Evolutionary conservation across 2,113 vertebrate species (phyloP).

Genomic region (Megaptera novaeangliae): DNA sequence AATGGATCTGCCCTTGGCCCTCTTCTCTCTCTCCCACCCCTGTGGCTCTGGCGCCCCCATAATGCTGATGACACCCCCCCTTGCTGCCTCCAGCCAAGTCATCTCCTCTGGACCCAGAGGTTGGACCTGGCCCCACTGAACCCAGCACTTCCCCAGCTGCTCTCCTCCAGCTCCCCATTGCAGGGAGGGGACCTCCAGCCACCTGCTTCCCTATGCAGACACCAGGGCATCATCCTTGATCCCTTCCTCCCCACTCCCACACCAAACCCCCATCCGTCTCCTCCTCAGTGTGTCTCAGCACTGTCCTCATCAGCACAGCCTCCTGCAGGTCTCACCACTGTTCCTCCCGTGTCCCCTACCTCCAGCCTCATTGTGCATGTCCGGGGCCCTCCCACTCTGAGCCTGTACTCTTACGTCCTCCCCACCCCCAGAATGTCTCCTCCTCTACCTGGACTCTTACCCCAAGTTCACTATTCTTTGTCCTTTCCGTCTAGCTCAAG

Average conservation of each 20-base stretch:
- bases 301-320: background rate
- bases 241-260: background rate
- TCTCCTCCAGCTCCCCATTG: rapidly evolving
- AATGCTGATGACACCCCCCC: background rate
- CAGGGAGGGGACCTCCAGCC: background rate
- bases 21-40: background rate
- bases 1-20: background rate
- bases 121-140: background rate
- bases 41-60: background rate
- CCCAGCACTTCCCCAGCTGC: background rate
- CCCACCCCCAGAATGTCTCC: background rate
- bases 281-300: background rate
- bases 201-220: background rate
- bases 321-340: background rate
- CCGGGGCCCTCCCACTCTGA: background rate
- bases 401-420: background rate
- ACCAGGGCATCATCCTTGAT: background rate
- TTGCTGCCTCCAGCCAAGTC: background rate
- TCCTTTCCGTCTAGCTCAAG: background rate
- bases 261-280: rapidly evolving
- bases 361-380: background rate
- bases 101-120: background rate
- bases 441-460: background rate
- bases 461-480: background rate
- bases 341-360: background rate